Base-by-base conservation (phyloP, 1,140 invertebrate species). In the Kradibia gibbosae region DNA sequence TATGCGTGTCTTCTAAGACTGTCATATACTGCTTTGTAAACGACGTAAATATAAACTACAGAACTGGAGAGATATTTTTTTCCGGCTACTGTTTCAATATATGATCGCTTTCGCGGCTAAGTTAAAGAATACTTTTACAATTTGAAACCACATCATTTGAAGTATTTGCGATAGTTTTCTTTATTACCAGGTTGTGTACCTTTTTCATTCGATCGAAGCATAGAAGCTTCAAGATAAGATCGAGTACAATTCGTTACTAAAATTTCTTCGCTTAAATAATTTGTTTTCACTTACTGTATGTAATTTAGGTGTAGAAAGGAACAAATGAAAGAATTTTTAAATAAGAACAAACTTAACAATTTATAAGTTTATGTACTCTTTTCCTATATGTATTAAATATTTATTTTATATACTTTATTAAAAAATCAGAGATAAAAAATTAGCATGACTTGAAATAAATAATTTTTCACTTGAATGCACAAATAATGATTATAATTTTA, bases 41-140 rank as follows among this genome's bases (percentile, higher is more conserved):
- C 39, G n/a, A 3, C 3, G 11, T 48, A 71, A n/a, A 13, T 48
- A 71, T 31, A 20, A 45, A 39, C 42, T 25, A 39, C 5, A 25
- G 25, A 48, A 31, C 15, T 13, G 22, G 1, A 1, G 42, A 42
- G 39, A 1, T 45, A 48, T 28, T 36, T 45, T 71, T 28, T 13
- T n/a, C 25, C 20, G 4, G 42, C 42, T 45, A 48, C 70, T 70
- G 17, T 70, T 62, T 20, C 55, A 45, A 25, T 28, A 0, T 25
- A 31, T n/a, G 25, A 15, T 48, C n/a, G 70, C 42, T 45, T 55
- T 34, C 0, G 48, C 55, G 50, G 65, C 0, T 22, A 53, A 22
- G 34, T 55, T 22, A 50, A 75, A 71, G 79, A 62, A 80, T 80
- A 65, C 74, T 71, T 80, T 80, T 80, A 80, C 79, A 7, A 36